These are phyloP conservation scores for Montipora capitata DNA, from an alignment of 92 coral and sea anemone species.

Conservation along the genomic window DNA sequence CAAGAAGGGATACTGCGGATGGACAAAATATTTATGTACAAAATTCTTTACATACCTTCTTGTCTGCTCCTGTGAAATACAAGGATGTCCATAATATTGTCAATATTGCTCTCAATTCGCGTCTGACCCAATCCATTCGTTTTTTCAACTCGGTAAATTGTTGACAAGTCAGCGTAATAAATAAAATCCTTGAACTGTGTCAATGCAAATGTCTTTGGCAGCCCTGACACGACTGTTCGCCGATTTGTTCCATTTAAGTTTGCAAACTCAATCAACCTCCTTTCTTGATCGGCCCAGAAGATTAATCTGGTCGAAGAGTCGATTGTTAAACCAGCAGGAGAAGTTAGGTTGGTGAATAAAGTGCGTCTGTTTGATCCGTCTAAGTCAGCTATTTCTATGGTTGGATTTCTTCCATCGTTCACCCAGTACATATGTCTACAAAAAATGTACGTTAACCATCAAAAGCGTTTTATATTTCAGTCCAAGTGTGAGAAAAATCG, in stretches of 20 bases:
- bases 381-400: conserved; percentile 92
- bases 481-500: too few relatives aligned
- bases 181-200: conserved; percentile 89
- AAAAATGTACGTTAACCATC: too few relatives aligned
- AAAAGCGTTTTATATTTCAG: too few relatives aligned
- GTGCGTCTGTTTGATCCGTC: conserved; percentile 85
- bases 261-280: conserved; percentile 82
- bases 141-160: conserved; percentile 94
- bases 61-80: conserved; percentile 94
- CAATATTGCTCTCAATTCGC: conserved; percentile 68
- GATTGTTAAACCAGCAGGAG: conserved; percentile 83
- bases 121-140: conserved; percentile 87
- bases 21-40: too few relatives aligned
- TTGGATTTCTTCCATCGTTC: conserved; percentile 76
- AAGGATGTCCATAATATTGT: conserved; percentile 80
- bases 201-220: conserved; percentile 78
- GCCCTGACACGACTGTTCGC: conserved; percentile 65
- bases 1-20: too few relatives aligned
- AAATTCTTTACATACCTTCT: conserved; percentile 67
- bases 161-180: conserved; percentile 91
- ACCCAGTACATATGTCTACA: conserved; percentile 93
- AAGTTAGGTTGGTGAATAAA: conserved; percentile 53
- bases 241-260: conserved; percentile 80
- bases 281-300: conserved; percentile 89
- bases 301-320: conserved; percentile 84